Conservation (phyloP, 2,888 invertebrate species). For the Nasonovia ribisnigri region DNA sequence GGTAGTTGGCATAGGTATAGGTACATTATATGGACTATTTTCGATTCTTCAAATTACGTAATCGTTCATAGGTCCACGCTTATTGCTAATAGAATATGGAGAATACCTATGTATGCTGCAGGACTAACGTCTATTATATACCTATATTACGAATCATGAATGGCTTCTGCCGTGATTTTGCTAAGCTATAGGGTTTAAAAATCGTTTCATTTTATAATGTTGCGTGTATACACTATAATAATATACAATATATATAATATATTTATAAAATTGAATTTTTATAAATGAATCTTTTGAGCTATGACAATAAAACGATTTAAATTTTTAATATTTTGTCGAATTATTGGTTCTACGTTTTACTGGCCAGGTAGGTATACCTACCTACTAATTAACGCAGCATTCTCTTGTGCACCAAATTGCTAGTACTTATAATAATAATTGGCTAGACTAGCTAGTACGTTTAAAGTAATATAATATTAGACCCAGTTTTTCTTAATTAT, state of each 20-base stretch:
- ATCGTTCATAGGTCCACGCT: neutral
- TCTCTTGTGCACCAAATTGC: neutral
- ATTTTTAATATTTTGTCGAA: neutral
- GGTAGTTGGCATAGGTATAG: neutral
- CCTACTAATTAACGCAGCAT: neutral
- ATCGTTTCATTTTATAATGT: neutral
- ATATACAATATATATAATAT: too few relatives aligned
- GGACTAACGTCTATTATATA: neutral
- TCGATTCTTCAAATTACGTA: neutral
- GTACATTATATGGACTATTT: neutral
- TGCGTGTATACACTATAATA: neutral
- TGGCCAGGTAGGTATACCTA: too few relatives aligned
- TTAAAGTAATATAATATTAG: neutral
- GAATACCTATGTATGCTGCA: slow-evolving; percentile 17
- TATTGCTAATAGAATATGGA: neutral
- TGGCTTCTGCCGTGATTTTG: neutral
- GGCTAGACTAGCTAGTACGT: neutral
- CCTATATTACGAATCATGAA: neutral
- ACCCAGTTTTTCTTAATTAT: neutral
- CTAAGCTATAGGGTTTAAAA: slow-evolving; percentile 13
- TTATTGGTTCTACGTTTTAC: neutral
- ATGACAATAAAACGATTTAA: neutral
- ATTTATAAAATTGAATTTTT: neutral
- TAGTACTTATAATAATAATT: neutral
- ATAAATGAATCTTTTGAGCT: neutral